Conservation (phyloP, 2,888 invertebrate species). For the Corythucha ciliata region DNA sequence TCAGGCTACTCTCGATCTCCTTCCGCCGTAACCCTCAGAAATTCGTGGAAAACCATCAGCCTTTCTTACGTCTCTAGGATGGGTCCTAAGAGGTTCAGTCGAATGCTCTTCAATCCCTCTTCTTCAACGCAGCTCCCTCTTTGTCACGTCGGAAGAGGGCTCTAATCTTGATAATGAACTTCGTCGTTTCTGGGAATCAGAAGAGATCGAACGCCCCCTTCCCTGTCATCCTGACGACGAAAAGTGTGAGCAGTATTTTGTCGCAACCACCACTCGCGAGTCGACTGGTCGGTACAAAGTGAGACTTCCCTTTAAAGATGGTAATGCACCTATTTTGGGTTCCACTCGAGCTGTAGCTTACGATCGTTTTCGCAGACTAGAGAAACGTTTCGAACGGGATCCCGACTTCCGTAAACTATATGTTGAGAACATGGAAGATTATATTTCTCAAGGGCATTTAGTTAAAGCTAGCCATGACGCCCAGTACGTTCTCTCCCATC, state of each 20-base stretch:
- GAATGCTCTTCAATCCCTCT: too few relatives aligned
- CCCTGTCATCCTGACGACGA: too few relatives aligned
- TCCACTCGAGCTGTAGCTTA: background rate
- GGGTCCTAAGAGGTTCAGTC: too few relatives aligned
- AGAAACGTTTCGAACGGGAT: constrained; percentile 7
- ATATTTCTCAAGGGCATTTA: constrained; percentile 15
- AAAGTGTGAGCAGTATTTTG: constrained; percentile 15
- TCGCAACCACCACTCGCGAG: constrained; percentile 4
- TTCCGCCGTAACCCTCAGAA: too few relatives aligned
- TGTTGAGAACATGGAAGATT: constrained; percentile 11
- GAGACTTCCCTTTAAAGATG: constrained; percentile 3
- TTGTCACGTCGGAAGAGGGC: too few relatives aligned
- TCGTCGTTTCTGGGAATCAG: too few relatives aligned
- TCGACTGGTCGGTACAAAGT: constrained; percentile 10
- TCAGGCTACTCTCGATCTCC: too few relatives aligned
- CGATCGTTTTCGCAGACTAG: constrained; percentile 7
- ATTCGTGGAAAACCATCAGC: too few relatives aligned
- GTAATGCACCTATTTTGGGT: background rate
- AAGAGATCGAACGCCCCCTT: too few relatives aligned
- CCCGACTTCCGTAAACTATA: constrained; percentile 3
- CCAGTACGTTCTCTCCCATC: constrained; percentile 19
- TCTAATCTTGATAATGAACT: too few relatives aligned
- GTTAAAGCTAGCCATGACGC: background rate
- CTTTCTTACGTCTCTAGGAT: too few relatives aligned
- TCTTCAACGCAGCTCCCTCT: too few relatives aligned